Base-by-base conservation (phyloP, 2,113 vertebrate species). In the Scomber japonicus region DNA sequence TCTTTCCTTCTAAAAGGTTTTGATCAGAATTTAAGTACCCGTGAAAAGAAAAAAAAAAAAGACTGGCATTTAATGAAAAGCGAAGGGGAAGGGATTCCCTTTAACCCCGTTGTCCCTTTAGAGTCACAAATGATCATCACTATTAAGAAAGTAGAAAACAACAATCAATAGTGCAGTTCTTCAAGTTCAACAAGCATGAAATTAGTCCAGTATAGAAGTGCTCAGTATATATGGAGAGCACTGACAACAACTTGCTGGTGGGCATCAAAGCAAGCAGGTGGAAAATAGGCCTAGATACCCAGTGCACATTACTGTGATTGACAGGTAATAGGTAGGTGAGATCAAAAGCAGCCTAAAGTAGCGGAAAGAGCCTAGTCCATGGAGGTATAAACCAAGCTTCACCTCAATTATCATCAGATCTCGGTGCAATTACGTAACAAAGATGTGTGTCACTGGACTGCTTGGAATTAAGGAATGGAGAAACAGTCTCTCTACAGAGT, bases 141-240 rank as follows among this genome's bases (percentile, higher is more conserved):
- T 54, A 83, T 88, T 86, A 89, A 80, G 68, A 85, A 83, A 84
- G 64, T 70, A 75, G 83, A 87, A 88, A 91, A 89, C 84, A 88
- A 82, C 73, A 92, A 91, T 90, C 86, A 78, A 92, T 89, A 87
- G 71, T 61, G 82, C 81, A 78, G 71, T 91, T 92, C 82, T 85
- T 85, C 19, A 79, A 89, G 75, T 81, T 85, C 90, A 92, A 84
- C 90, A 90, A 87, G 91, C 94, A 93, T 93, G 93, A 94, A 94
- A 95, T 94, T 89, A 92, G 72, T 80, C 81, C 70, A 72, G 76
- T 78, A 54, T 54, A 85, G 79, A 81, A 71, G 77, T 56, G 65
- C 68, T 84, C 21, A 50, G 67, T 66, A 35, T 67, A 74, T 76
- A 82, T 76, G 55, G 66, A 74, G 54, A 62, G 71, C 63, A 78